phyloP scores from a whole-genome alignment of 2,888 invertebrate species.

The Idaea dimidiata region DNA sequence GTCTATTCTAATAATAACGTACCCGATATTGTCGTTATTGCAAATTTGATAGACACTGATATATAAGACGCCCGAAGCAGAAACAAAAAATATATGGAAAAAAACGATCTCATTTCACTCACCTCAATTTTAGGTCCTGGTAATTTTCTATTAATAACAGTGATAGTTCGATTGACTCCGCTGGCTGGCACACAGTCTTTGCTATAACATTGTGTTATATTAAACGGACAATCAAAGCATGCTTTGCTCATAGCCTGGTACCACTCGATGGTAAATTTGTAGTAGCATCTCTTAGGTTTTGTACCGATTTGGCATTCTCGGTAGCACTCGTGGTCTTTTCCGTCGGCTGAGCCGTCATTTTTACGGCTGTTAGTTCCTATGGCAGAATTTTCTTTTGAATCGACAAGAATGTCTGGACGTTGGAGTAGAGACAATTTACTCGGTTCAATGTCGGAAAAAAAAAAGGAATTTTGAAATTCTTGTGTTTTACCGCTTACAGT shows the following conservation, averaged over 20 bases:
- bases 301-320: slow-evolving; percentile 11
- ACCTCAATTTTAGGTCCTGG: slow-evolving; percentile 90
- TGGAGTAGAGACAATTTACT: neutral
- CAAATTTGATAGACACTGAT: too few species aligned
- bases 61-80: too few species aligned
- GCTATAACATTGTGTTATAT: slow-evolving; percentile 72
- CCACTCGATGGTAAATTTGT: slow-evolving; percentile 23
- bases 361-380: neutral
- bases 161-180: slow-evolving; percentile 31
- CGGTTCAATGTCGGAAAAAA: neutral
- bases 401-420: neutral
- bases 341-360: slow-evolving; percentile 12
- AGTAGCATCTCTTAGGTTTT: slow-evolving; percentile 17
- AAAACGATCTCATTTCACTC: too few species aligned
- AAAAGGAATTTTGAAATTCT: neutral
- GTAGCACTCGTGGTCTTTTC: slow-evolving; percentile 24
- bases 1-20: too few species aligned
- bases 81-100: too few species aligned
- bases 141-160: slow-evolving; percentile 88
- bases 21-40: too few species aligned
- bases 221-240: slow-evolving; percentile 87
- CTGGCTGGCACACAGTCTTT: slow-evolving; percentile 23
- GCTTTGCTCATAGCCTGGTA: slow-evolving; percentile 60
- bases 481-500: too few species aligned
- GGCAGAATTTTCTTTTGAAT: neutral